Evolutionary conservation across 2,888 invertebrate species (phyloP).

Genomic region (Polydrusus pterygomalis): DNA sequence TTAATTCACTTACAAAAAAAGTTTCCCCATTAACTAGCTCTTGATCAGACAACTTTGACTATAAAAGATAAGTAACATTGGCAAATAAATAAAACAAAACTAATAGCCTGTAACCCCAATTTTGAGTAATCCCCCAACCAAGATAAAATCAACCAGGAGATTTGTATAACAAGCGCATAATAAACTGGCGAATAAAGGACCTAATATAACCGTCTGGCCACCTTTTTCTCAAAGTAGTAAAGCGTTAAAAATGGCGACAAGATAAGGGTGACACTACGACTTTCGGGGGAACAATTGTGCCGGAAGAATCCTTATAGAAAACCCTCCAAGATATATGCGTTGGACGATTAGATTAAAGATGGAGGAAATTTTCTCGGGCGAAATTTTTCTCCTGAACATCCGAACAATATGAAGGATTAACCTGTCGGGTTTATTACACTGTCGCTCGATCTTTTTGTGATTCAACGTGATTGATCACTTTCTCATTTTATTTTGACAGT

Average conservation of each 20-base stretch:
- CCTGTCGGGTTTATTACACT: constrained; percentile 56
- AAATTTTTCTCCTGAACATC: constrained; percentile 53
- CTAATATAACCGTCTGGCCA: constrained; percentile 48
- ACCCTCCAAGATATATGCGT: constrained; percentile 56
- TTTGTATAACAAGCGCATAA: constrained; percentile 46
- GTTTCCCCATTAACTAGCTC: too few relatives aligned
- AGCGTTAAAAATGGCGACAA: constrained; percentile 57
- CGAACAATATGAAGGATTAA: constrained; percentile 57
- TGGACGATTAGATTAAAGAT: constrained; percentile 57
- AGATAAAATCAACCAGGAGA: constrained; percentile 27
- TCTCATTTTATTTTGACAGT: constrained; percentile 53
- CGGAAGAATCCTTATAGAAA: constrained; percentile 52
- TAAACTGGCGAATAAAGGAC: constrained; percentile 42
- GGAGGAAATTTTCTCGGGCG: constrained; percentile 53
- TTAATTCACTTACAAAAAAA: too few relatives aligned
- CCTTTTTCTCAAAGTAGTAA: constrained; percentile 51
- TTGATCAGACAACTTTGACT: too few relatives aligned
- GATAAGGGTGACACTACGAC: constrained; percentile 54
- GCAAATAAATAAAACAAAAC: too few relatives aligned
- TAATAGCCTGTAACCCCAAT: too few relatives aligned
- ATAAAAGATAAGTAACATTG: too few relatives aligned
- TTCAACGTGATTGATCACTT: constrained; percentile 53
- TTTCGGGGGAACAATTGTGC: constrained; percentile 54
- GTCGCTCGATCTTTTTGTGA: constrained; percentile 56
- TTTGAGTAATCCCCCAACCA: neutral